These are phyloP conservation scores for Portevinia maculata DNA, from an alignment of 2,888 invertebrate species.

Conservation along the genomic window DNA sequence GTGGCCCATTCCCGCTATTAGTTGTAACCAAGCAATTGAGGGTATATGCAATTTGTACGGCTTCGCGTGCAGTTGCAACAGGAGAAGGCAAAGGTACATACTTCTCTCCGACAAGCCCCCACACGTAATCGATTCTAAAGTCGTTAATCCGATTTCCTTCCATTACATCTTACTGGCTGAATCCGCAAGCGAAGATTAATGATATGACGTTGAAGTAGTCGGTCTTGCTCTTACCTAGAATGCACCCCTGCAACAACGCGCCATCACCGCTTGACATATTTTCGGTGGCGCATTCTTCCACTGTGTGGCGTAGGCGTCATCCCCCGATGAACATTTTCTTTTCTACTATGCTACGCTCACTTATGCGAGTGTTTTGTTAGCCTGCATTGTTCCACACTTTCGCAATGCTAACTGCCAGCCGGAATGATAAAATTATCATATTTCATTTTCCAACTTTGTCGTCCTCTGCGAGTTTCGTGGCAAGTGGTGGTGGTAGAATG, in stretches of 20 bases:
- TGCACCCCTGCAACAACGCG: slow-evolving; percentile 14
- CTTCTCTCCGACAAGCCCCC: too few relatives aligned
- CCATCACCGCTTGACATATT: slow-evolving; percentile 19
- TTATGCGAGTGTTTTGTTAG: slow-evolving; percentile 66
- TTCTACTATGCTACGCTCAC: slow-evolving; percentile 14
- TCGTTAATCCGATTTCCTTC: slow-evolving; percentile 72
- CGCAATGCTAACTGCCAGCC: slow-evolving; percentile 69
- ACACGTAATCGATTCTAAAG: slow-evolving; percentile 61
- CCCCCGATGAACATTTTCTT: background rate
- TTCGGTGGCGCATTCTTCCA: background rate
- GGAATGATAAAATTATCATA: slow-evolving; percentile 74
- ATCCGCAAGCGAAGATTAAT: slow-evolving; percentile 70
- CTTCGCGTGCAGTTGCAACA: slow-evolving; percentile 61
- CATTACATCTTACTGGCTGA: slow-evolving; percentile 66
- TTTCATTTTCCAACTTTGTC: slow-evolving; percentile 74
- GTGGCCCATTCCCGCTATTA: slow-evolving; percentile 10
- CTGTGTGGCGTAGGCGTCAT: background rate
- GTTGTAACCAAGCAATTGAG: slow-evolving; percentile 26
- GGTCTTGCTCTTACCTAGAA: slow-evolving; percentile 53
- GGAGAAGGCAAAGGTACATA: slow-evolving; percentile 3
- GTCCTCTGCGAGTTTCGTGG: slow-evolving; percentile 23
- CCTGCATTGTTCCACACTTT: slow-evolving; percentile 71
- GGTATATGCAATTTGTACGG: slow-evolving; percentile 65
- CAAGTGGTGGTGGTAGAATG: background rate
- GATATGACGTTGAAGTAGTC: slow-evolving; percentile 70